phyloP scores from a whole-genome alignment of 1,140 invertebrate species.

The Euura saliciscinereae region DNA sequence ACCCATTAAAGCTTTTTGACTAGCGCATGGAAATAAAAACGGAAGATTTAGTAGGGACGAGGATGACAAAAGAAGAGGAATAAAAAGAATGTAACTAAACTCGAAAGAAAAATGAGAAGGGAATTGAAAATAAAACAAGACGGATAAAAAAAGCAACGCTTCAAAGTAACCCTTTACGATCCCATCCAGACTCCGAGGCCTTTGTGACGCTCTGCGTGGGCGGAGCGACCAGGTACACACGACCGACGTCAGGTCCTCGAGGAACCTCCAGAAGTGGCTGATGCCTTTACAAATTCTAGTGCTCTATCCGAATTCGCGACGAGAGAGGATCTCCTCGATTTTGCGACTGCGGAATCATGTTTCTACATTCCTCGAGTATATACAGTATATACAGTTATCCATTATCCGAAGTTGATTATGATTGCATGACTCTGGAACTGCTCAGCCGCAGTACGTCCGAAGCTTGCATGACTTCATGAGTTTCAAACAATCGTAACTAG shows the following conservation, averaged over 20 bases:
- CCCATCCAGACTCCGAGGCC: not conserved
- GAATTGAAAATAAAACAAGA: not conserved
- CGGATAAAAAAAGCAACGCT: not conserved
- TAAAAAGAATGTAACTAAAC: not conserved
- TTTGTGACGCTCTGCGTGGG: not conserved
- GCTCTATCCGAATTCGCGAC: not conserved
- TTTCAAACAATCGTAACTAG: constrained; percentile 59
- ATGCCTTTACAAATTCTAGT: not conserved
- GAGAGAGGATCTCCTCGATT: not conserved
- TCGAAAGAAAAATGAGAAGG: not conserved
- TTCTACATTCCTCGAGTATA: too few relatives aligned
- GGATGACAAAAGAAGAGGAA: not conserved
- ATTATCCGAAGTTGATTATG: constrained; percentile 52
- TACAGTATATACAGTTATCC: constrained; percentile 19
- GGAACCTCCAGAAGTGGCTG: constrained; percentile 1
- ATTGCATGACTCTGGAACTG: constrained; percentile 57
- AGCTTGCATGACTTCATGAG: constrained; percentile 55
- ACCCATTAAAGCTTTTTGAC: constrained; percentile 5
- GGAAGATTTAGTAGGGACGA: constrained; percentile 7
- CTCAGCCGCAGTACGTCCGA: constrained; percentile 23
- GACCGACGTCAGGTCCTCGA: not conserved
- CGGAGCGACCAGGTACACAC: not conserved
- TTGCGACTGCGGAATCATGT: not conserved
- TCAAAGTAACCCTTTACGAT: constrained; percentile 7
- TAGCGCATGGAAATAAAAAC: not conserved